These are phyloP conservation scores for Trypoxylon attenuatum DNA, from an alignment of 2,888 invertebrate species.

Conservation along the genomic window DNA sequence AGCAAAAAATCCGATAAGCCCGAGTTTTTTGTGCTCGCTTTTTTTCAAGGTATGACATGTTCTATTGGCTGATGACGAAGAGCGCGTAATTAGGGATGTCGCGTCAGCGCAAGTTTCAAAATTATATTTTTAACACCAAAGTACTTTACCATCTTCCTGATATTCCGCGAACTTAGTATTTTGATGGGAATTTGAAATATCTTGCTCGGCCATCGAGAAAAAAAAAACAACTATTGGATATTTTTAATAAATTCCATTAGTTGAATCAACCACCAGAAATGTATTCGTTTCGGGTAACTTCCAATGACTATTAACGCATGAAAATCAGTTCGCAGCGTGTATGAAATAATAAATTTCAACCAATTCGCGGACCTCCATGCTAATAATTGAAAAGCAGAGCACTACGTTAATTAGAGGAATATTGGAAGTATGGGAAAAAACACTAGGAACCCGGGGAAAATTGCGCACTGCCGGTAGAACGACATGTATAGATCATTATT, in stretches of 20 bases:
- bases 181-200: constrained; percentile 12
- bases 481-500: neutral
- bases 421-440: no score
- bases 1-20: neutral
- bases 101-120: neutral
- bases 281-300: no score
- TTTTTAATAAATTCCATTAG: constrained; percentile 28
- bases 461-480: neutral
- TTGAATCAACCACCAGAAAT: neutral
- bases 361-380: neutral
- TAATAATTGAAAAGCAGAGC: neutral
- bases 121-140: no score
- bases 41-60: neutral
- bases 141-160: neutral
- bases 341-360: no score
- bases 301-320: no score
- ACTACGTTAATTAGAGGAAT: no score
- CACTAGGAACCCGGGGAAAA: neutral
- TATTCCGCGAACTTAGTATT: neutral
- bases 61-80: neutral
- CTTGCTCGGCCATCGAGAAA: no score
- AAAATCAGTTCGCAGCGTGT: no score
- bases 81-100: neutral
- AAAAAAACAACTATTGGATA: constrained; percentile 5
- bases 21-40: neutral